Conservation (phyloP, 2,113 vertebrate species). For the Noctilio leporinus region DNA sequence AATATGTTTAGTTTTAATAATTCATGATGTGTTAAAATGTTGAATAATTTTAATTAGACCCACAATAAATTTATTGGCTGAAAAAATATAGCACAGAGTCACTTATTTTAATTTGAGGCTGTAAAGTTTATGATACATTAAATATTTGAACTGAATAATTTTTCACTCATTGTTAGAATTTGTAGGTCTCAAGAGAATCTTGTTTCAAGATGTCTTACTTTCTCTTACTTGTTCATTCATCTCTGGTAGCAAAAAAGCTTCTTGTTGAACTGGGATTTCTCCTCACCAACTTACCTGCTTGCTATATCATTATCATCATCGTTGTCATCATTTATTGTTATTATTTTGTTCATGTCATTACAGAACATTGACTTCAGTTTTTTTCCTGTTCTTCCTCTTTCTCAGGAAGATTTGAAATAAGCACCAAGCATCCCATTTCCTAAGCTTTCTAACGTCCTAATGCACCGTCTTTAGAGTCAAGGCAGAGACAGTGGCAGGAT, state of each 20-base stretch:
- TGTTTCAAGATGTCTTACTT: background rate
- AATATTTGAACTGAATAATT: background rate
- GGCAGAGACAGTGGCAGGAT: background rate
- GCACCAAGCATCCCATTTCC: background rate
- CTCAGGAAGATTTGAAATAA: background rate
- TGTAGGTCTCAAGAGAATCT: background rate
- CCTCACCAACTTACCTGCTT: background rate
- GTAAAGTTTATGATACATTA: constrained; percentile 32
- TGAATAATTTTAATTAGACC: constrained; percentile 11
- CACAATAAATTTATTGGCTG: constrained; percentile 10
- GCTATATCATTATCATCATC: background rate
- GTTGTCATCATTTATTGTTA: background rate
- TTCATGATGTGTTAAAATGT: constrained; percentile 25
- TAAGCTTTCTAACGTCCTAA: background rate
- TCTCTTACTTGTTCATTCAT: background rate
- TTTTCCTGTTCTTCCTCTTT: background rate
- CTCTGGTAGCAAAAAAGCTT: background rate
- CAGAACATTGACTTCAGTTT: background rate
- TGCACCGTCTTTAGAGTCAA: background rate
- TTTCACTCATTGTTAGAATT: background rate
- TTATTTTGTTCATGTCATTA: background rate
- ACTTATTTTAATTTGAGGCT: constrained; percentile 38
- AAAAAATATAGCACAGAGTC: background rate
- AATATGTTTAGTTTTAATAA: constrained; percentile 42
- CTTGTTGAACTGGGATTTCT: background rate